phyloP scores from a whole-genome alignment of 35 echinoderm and acorn worm species.

The Eucidaris tribuloides region DNA sequence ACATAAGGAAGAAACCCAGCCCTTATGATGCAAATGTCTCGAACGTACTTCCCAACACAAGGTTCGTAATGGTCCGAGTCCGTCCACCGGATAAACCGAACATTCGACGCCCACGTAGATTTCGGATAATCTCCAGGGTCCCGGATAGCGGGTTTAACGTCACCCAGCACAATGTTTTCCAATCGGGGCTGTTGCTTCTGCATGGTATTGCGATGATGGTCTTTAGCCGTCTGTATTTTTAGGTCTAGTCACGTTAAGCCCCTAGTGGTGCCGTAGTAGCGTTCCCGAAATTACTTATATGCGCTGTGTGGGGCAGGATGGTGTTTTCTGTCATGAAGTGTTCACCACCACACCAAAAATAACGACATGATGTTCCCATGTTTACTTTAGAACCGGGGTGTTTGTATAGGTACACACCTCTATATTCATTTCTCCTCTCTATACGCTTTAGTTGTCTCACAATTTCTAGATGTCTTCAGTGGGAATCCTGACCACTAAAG shows the following conservation, averaged over 20 bases:
- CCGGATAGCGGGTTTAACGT: slow-evolving; percentile 25
- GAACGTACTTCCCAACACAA: no score
- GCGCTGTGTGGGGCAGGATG: slow-evolving; percentile 17
- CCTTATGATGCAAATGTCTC: slow-evolving; percentile 38
- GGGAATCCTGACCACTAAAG: slow-evolving; percentile 59
- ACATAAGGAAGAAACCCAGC: slow-evolving; percentile 27
- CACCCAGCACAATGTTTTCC: slow-evolving; percentile 14
- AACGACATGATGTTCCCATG: neutral
- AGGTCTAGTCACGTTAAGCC: slow-evolving; percentile 30
- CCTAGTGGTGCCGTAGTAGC: slow-evolving; percentile 33
- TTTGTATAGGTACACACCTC: neutral
- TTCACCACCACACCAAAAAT: neutral
- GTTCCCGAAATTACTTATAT: slow-evolving; percentile 18
- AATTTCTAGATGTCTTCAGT: slow-evolving; percentile 64
- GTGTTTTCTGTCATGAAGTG: neutral
- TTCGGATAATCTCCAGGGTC: slow-evolving; percentile 32
- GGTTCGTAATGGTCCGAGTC: no score
- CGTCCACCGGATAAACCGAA: no score
- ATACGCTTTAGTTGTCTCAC: slow-evolving; percentile 28
- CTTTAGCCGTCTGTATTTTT: slow-evolving; percentile 4
- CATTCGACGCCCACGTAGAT: no score
- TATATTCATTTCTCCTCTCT: neutral
- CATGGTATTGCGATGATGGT: slow-evolving; percentile 11
- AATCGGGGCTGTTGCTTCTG: slow-evolving; percentile 26
- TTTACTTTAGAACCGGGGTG: neutral